Percentiles rank a stretch among this genome's conserved stretches.
These are phyloP conservation scores for Carposina sasakii DNA, from an alignment of 1,140 invertebrate species.

Conservation along the genomic window DNA sequence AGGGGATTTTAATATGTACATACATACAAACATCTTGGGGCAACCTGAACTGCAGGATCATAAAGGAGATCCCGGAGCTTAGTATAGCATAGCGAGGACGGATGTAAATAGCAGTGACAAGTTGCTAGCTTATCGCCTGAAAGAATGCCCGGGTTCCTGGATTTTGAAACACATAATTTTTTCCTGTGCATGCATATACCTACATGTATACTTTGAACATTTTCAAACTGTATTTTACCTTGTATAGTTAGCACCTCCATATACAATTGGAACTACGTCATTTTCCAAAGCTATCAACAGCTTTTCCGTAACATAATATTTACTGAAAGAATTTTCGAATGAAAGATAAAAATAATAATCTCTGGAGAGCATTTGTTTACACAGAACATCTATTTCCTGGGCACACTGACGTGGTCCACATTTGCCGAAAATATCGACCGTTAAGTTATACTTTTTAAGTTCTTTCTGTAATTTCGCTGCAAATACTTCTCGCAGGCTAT, in stretches of 20 bases:
- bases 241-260: not conserved
- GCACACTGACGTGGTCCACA: not conserved
- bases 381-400: not conserved
- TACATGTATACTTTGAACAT: too few relatives aligned
- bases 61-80: too few relatives aligned
- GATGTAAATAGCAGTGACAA: too few relatives aligned
- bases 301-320: not conserved
- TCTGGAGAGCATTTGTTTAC: not conserved
- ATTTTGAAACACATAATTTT: too few relatives aligned
- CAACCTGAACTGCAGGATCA: too few relatives aligned
- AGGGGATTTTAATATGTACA: too few relatives aligned
- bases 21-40: too few relatives aligned
- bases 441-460: not conserved
- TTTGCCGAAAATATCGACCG: not conserved
- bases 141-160: too few relatives aligned
- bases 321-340: not conserved
- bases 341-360: not conserved
- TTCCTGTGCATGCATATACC: too few relatives aligned
- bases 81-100: too few relatives aligned
- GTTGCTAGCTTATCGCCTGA: too few relatives aligned
- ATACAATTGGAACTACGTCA: not conserved
- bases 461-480: slow-evolving; percentile 31
- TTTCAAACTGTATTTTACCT: not conserved
- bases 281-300: not conserved
- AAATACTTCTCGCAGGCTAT: slow-evolving; percentile 70